Conservation (phyloP, 2,888 invertebrate species). For the Erebia epiphron region DNA sequence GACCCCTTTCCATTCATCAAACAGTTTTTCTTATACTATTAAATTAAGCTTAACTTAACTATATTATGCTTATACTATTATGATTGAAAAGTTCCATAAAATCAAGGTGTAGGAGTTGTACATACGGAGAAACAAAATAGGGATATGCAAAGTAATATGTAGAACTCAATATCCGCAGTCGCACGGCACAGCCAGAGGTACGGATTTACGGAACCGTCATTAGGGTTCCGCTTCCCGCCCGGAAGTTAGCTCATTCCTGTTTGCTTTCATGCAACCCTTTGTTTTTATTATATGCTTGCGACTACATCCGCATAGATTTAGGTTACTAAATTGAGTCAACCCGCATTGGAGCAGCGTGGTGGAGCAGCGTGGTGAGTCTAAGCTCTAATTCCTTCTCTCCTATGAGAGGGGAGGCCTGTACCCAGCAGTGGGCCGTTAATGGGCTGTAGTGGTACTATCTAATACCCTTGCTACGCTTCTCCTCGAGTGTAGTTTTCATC, state of each 20-base stretch:
- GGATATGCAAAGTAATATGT: conserved; percentile 11
- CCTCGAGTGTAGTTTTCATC: too few species aligned
- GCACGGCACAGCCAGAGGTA: conserved; percentile 24
- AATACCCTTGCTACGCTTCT: too few species aligned
- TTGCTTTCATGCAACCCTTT: conserved; percentile 25
- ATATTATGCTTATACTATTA: not conserved
- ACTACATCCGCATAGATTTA: not conserved
- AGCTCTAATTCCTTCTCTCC: too few species aligned
- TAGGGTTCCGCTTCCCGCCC: conserved; percentile 29
- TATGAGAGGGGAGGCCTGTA: too few species aligned
- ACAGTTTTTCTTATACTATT: too few species aligned
- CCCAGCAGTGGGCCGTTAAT: too few species aligned
- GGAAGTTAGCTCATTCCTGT: conserved; percentile 30
- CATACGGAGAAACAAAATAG: not conserved
- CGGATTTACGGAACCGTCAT: conserved; percentile 34
- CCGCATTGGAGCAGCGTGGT: too few species aligned
- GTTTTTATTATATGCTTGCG: conserved; percentile 7
- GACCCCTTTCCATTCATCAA: too few species aligned
- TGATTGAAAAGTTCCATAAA: not conserved
- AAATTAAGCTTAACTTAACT: too few species aligned
- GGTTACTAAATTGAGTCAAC: not conserved
- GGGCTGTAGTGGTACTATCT: too few species aligned
- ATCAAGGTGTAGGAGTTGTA: not conserved
- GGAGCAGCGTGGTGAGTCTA: too few species aligned
- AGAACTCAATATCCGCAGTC: conserved; percentile 35